Evolutionary conservation across 2,113 vertebrate species (phyloP).

Genomic region (Glaucomys volans): DNA sequence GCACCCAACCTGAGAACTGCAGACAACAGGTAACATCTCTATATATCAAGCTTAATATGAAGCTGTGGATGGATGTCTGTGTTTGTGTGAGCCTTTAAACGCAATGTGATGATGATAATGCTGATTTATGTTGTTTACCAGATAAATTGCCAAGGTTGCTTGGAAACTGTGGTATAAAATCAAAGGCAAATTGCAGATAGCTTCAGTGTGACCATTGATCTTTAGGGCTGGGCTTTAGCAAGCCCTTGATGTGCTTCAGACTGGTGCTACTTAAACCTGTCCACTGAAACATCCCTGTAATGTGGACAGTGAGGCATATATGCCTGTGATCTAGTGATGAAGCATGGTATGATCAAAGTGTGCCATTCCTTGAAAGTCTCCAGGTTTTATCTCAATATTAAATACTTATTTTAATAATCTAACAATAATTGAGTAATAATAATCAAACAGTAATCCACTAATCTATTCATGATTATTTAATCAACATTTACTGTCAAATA

Average conservation of each 20-base stretch:
- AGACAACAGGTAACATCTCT: slow-evolving; percentile 17
- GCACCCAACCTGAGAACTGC: neutral
- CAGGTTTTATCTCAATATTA: neutral
- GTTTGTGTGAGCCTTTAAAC: slow-evolving; percentile 45
- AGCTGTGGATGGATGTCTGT: slow-evolving; percentile 29
- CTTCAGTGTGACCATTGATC: neutral
- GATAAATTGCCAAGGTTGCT: neutral
- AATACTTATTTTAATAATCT: slow-evolving; percentile 28
- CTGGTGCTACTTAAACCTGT: neutral
- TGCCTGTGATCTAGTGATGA: neutral
- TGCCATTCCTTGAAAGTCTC: neutral
- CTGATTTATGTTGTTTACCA: slow-evolving; percentile 43
- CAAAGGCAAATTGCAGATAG: slow-evolving; percentile 46
- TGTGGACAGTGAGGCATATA: neutral
- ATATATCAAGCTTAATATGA: slow-evolving; percentile 18
- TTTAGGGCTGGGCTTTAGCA: neutral
- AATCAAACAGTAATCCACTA: neutral
- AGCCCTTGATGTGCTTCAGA: neutral
- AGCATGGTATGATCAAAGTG: neutral
- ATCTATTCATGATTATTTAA: neutral
- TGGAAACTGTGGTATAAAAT: slow-evolving; percentile 34
- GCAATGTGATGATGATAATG: slow-evolving; percentile 2
- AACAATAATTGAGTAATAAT: neutral
- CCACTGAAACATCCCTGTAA: neutral
- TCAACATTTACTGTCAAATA: neutral